These are phyloP conservation scores for Nomada ferruginata DNA, from an alignment of 2,888 invertebrate species.

Conservation along the genomic window DNA sequence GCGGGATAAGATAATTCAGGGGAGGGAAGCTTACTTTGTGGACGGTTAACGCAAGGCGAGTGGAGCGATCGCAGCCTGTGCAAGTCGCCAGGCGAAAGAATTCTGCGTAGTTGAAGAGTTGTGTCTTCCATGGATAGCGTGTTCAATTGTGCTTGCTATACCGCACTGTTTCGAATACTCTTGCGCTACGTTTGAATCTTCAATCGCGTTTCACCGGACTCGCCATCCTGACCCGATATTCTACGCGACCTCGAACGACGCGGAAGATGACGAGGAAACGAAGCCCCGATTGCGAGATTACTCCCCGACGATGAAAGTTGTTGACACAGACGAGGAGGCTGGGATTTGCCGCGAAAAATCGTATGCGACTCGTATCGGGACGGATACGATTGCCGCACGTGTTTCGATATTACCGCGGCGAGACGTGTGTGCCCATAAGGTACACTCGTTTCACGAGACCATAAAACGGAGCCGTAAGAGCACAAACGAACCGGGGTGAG, in stretches of 20 bases:
- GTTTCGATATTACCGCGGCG: conserved; percentile 24
- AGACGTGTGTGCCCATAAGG: conserved; percentile 43
- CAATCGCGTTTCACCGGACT: conserved; percentile 10
- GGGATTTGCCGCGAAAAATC: conserved; percentile 67
- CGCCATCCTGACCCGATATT: background rate
- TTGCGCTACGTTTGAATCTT: background rate
- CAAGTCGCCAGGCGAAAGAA: conserved; percentile 3
- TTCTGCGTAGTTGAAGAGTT: too few species aligned
- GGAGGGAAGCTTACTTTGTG: conserved; percentile 28
- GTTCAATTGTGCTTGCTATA: too few species aligned
- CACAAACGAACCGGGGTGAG: conserved; percentile 69
- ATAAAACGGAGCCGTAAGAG: conserved; percentile 77
- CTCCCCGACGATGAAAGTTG: conserved; percentile 41
- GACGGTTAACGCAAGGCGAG: conserved; percentile 26
- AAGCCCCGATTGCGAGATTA: conserved; percentile 35
- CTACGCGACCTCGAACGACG: background rate
- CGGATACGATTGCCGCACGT: conserved; percentile 39
- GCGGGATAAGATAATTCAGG: background rate
- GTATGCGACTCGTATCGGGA: conserved; percentile 65
- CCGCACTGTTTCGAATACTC: too few species aligned
- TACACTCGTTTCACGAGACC: conserved; percentile 69
- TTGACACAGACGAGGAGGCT: conserved; percentile 43
- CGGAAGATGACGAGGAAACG: conserved; percentile 1
- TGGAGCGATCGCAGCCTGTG: conserved; percentile 41
- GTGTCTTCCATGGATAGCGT: too few species aligned